Conservation (phyloP, 2,888 invertebrate genomes). For the Trisateles emortualis region DNA sequence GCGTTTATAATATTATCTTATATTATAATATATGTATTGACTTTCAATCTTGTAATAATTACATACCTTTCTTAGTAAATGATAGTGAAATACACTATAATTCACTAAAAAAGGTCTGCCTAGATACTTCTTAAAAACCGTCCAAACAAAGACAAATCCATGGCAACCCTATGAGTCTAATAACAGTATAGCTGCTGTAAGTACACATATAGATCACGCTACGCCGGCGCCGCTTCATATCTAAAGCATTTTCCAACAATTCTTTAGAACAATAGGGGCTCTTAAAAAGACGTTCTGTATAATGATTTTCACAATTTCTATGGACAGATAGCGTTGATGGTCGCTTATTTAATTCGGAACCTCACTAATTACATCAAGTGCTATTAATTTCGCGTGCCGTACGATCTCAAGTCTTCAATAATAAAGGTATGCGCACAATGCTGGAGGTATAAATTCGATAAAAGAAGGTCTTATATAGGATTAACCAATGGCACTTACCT, state of each 20-base stretch:
- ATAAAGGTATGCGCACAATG: conserved; percentile 54
- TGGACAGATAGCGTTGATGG: conserved; percentile 68
- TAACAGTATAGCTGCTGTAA: neutral
- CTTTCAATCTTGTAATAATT: too few species aligned
- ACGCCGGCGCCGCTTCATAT: neutral
- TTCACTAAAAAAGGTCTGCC: too few species aligned
- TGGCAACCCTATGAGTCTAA: too few species aligned
- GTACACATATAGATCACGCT: neutral
- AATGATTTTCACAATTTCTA: conserved; percentile 65
- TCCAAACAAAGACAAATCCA: too few species aligned
- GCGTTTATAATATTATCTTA: too few species aligned
- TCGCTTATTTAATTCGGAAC: conserved; percentile 71
- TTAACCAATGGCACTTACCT: too few species aligned
- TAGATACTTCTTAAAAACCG: too few species aligned
- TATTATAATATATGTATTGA: too few species aligned
- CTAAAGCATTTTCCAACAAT: conserved; percentile 46
- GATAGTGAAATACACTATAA: too few species aligned
- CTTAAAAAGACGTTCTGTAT: conserved; percentile 66
- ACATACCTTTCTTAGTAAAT: too few species aligned
- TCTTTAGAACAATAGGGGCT: conserved; percentile 63
- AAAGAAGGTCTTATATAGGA: too few species aligned
- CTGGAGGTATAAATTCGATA: too few species aligned
- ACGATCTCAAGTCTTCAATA: conserved; percentile 63
- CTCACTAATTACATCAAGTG: conserved; percentile 75
- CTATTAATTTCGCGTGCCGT: conserved; percentile 76